Evolutionary conservation across 1,140 invertebrate genomes (phyloP).

Genomic region (Heliconius congener): DNA sequence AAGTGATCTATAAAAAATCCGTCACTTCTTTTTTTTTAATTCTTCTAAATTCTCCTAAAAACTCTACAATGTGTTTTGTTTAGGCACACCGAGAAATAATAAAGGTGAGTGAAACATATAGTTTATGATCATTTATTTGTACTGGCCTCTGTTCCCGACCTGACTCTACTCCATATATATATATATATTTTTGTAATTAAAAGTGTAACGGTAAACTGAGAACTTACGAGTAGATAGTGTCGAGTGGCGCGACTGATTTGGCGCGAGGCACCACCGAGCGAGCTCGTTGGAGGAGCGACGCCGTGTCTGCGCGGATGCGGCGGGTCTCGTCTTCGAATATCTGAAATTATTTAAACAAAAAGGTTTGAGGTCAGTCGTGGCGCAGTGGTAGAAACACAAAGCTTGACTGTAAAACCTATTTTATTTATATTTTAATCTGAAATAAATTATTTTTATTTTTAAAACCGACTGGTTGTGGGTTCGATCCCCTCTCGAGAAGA

Average conservation of each 20-base stretch:
- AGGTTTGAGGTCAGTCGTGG: no score
- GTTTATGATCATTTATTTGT: no score
- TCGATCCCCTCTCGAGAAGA: no score
- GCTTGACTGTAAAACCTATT: no score
- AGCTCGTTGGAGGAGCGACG: constrained; percentile 86
- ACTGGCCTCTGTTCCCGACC: no score
- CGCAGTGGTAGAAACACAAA: no score
- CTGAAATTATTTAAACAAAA: constrained; percentile 76
- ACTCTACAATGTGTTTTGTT: not conserved
- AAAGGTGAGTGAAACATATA: no score
- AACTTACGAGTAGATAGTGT: constrained; percentile 73
- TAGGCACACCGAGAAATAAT: no score
- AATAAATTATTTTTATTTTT: no score
- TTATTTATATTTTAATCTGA: no score
- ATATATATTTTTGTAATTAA: not conserved
- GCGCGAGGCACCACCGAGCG: constrained; percentile 87
- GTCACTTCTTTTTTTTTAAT: not conserved
- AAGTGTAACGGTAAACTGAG: not conserved
- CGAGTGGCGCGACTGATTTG: constrained; percentile 81
- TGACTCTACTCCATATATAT: not conserved
- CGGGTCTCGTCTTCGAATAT: constrained; percentile 90
- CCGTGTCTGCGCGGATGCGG: constrained; percentile 88
- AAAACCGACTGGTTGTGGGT: no score
- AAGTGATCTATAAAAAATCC: no score
- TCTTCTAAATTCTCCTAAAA: not conserved